Percentiles rank a stretch among this genome's conserved stretches.
Evolutionary conservation across 2,797 vertebrate genomes (phyloP).

Genomic region (Xyrichtys novacula): DNA sequence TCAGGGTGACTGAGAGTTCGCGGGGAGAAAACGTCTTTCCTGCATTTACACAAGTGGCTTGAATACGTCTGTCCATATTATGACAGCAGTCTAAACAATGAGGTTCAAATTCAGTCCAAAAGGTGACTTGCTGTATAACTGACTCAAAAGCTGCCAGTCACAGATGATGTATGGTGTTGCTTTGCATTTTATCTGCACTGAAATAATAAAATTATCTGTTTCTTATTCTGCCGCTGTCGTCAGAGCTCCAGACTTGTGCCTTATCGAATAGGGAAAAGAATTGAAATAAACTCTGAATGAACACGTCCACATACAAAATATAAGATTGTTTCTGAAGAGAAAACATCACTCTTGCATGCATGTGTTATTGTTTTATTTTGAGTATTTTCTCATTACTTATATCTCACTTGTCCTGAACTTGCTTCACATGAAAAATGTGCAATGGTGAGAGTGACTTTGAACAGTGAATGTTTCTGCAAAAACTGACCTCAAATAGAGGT

Average conservation of each 20-base stretch:
- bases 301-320: not conserved
- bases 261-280: constrained; percentile 8
- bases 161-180: not conserved
- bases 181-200: constrained; percentile 33
- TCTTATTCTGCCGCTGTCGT: constrained; percentile 20
- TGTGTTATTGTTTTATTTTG: constrained; percentile 7
- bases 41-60: constrained; percentile 52
- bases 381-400: constrained; percentile 17
- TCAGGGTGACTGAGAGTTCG: constrained; percentile 77
- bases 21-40: constrained; percentile 47
- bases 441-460: no score
- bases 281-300: constrained; percentile 15
- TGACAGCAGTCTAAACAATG: constrained; percentile 48
- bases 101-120: constrained; percentile 60
- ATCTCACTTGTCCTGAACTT: no score
- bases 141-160: constrained; percentile 19
- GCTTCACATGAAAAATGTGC: no score
- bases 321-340: not conserved
- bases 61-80: constrained; percentile 54
- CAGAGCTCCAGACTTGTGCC: constrained; percentile 11
- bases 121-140: constrained; percentile 43
- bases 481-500: constrained; percentile 25
- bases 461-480: constrained; percentile 15
- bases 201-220: constrained; percentile 2
- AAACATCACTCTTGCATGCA: not conserved